phyloP scores from a whole-genome alignment of 2,113 vertebrate genomes.

The Butastur rufipennis region DNA sequence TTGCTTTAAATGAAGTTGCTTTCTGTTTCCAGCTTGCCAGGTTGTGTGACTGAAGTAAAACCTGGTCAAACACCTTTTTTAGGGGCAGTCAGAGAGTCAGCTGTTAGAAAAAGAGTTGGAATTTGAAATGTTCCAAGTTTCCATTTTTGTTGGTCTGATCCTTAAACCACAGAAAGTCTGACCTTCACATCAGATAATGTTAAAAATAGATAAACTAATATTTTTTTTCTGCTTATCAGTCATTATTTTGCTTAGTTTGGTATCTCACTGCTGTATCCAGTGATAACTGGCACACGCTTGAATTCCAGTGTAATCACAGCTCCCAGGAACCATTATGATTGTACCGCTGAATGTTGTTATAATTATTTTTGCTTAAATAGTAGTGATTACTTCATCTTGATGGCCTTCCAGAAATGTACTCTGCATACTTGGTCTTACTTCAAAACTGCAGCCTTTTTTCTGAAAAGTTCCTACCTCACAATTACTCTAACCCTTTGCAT shows the following conservation, averaged over 20 bases:
- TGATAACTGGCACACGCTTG: neutral
- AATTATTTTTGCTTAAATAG: neutral
- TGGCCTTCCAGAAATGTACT: neutral
- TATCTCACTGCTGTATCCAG: neutral
- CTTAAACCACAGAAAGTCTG: neutral
- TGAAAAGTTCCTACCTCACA: neutral
- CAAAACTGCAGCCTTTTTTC: neutral
- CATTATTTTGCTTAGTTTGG: neutral
- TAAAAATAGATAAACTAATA: constrained; percentile 1
- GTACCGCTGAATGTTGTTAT: neutral
- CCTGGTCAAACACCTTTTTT: neutral
- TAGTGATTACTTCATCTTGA: neutral
- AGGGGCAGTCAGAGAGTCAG: neutral
- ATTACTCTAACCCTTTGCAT: neutral
- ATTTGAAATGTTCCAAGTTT: neutral
- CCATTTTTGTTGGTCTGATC: neutral
- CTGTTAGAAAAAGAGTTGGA: neutral
- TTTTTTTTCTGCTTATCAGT: neutral
- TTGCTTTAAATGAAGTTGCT: constrained; percentile 26
- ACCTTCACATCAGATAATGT: neutral
- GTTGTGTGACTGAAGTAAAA: neutral
- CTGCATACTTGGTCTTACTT: neutral
- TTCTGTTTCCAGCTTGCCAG: neutral
- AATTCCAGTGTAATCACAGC: neutral
- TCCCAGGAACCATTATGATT: neutral